These are phyloP conservation scores for Scleropages formosus DNA, from an alignment of 2,797 vertebrate species.

Conservation along the genomic window DNA sequence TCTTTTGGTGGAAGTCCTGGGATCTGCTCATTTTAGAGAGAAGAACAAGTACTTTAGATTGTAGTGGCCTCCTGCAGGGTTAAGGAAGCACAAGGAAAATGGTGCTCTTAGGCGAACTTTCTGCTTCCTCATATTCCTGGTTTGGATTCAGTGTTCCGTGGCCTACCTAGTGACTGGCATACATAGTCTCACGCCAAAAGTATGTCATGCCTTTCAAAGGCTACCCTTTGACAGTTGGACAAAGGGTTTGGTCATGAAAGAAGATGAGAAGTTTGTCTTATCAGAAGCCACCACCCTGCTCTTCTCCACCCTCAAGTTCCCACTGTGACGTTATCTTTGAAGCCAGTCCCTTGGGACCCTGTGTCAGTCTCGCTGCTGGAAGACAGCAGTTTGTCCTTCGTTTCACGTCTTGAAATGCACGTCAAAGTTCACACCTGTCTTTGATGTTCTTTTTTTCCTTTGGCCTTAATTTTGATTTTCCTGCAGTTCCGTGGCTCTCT, in stretches of 20 bases:
- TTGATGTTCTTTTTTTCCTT: not conserved
- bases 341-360: not conserved
- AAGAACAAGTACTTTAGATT: no score
- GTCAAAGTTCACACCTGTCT: not conserved
- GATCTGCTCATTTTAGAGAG: no score
- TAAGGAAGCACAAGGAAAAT: not conserved
- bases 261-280: not conserved
- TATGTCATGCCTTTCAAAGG: not conserved
- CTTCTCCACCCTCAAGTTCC: not conserved
- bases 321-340: not conserved
- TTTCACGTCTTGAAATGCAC: not conserved
- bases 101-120: not conserved
- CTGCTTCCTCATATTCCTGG: not conserved
- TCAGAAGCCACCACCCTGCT: slow-evolving; percentile 10
- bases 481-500: no score
- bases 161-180: no score
- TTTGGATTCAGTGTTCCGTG: not conserved
- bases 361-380: not conserved
- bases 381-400: no score
- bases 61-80: no score
- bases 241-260: slow-evolving; percentile 11
- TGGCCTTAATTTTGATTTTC: no score
- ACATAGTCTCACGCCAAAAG: no score
- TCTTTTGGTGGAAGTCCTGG: no score
- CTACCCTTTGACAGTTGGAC: not conserved